Percentiles rank a stretch among this genome's conserved stretches.
phyloP scores from a whole-genome alignment of 2,113 vertebrate species.

The Theristicus caerulescens region DNA sequence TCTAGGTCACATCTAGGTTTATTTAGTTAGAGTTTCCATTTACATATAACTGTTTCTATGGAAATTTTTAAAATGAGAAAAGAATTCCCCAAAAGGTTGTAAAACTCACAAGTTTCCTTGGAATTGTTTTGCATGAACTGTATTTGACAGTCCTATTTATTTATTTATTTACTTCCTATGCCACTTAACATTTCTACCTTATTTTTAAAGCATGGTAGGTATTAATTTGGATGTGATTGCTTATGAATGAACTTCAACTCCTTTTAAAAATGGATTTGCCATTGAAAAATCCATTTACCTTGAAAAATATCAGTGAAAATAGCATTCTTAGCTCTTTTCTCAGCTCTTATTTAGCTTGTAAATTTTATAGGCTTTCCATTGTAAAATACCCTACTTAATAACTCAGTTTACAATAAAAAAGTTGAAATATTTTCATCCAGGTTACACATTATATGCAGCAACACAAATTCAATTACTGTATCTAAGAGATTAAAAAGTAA shows the following conservation, averaged over 20 bases:
- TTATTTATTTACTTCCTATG: neutral
- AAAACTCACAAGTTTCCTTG: conserved; percentile 53
- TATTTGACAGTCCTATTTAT: conserved; percentile 8
- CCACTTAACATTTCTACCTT: neutral
- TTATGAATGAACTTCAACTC: neutral
- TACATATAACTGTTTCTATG: neutral
- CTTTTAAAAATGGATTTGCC: neutral
- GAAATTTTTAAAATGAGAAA: conserved; percentile 48
- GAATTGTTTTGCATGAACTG: conserved; percentile 20
- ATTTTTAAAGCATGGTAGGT: neutral
- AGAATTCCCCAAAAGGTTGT: conserved; percentile 27
- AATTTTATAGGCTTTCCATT: neutral
- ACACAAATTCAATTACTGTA: neutral
- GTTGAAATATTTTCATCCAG: neutral
- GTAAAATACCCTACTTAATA: neutral
- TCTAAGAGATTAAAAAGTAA: neutral
- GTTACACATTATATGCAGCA: neutral
- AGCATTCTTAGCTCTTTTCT: neutral
- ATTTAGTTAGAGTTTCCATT: neutral
- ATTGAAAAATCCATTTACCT: neutral
- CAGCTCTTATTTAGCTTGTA: neutral
- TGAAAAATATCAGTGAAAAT: neutral
- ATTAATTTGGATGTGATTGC: neutral
- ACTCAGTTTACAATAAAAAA: neutral
- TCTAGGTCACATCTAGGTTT: neutral